Evolutionary conservation across 2,113 vertebrate species (phyloP).

Genomic region (Alces alces): DNA sequence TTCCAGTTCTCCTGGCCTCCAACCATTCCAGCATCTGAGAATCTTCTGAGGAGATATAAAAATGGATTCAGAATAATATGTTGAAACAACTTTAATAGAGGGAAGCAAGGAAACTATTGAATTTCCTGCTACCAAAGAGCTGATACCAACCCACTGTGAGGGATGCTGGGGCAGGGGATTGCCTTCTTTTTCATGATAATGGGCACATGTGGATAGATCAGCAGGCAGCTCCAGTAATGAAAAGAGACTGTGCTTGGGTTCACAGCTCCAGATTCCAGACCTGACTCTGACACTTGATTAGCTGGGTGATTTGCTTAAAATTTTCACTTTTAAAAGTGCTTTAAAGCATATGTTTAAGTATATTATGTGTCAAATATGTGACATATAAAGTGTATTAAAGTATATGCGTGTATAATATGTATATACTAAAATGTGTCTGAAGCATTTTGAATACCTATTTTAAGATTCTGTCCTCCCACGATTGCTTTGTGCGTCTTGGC

Average conservation of each 20-base stretch:
- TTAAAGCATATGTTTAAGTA: background rate
- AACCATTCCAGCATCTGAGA: background rate
- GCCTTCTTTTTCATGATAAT: constrained; percentile 30
- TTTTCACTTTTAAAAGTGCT: background rate
- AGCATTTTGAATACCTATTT: background rate
- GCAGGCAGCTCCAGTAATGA: background rate
- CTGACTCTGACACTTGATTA: background rate
- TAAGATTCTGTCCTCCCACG: background rate
- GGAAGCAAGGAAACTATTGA: background rate
- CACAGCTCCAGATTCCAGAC: background rate
- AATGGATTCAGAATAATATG: background rate
- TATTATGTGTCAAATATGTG: background rate
- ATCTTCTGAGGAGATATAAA: background rate
- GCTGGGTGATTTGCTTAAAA: background rate
- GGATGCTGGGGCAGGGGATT: background rate
- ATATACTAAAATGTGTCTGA: background rate
- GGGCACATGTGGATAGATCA: background rate
- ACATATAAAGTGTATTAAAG: background rate
- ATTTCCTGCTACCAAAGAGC: constrained; percentile 11
- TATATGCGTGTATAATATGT: background rate
- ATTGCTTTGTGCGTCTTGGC: background rate
- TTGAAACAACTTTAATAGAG: background rate
- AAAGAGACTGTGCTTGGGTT: background rate
- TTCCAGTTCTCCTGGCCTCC: background rate
- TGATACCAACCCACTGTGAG: background rate